A percentile compares a stretch with the other conserved stretches of the same genome.
phyloP scores from a whole-genome alignment of 2,113 vertebrate genomes.

The Apus apus region DNA sequence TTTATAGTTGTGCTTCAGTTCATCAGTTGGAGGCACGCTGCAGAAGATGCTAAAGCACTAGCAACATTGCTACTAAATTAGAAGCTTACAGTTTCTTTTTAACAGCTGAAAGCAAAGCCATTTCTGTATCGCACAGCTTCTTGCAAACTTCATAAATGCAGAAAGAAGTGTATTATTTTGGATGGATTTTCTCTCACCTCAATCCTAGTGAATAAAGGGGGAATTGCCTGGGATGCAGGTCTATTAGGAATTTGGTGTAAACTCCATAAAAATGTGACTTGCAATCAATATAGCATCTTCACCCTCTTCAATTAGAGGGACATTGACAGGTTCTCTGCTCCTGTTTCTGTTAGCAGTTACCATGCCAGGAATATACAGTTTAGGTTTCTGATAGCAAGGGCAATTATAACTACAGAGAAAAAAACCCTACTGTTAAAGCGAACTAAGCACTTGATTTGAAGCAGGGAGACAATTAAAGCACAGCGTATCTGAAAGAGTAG shows the following conservation, averaged over 20 bases:
- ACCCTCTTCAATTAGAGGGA: slow-evolving; percentile 24
- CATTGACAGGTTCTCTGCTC: not conserved
- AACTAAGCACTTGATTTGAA: slow-evolving; percentile 58
- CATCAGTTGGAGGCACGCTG: slow-evolving; percentile 33
- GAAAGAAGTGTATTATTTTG: not conserved
- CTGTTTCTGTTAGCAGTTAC: not conserved
- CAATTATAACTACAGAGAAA: not conserved
- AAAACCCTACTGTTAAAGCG: not conserved
- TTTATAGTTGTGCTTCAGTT: slow-evolving; percentile 60
- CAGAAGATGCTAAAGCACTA: slow-evolving; percentile 32
- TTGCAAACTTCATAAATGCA: not conserved
- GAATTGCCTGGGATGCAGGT: slow-evolving; percentile 1
- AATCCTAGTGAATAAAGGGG: not conserved
- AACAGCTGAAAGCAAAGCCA: slow-evolving; percentile 35
- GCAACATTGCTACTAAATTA: slow-evolving; percentile 26
- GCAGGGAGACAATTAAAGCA: slow-evolving; percentile 65
- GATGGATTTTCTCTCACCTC: slow-evolving; percentile 23
- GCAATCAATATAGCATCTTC: slow-evolving; percentile 34
- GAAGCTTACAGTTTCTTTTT: slow-evolving; percentile 22
- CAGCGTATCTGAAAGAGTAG: slow-evolving; percentile 62
- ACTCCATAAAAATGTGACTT: slow-evolving; percentile 20
- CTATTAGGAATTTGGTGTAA: slow-evolving; percentile 2
- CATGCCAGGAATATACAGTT: not conserved
- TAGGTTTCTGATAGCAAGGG: slow-evolving; percentile 15
- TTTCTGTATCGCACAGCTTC: not conserved